These are phyloP conservation scores for Litoditis marina DNA, from an alignment of 2,888 invertebrate species.

Conservation along the genomic window DNA sequence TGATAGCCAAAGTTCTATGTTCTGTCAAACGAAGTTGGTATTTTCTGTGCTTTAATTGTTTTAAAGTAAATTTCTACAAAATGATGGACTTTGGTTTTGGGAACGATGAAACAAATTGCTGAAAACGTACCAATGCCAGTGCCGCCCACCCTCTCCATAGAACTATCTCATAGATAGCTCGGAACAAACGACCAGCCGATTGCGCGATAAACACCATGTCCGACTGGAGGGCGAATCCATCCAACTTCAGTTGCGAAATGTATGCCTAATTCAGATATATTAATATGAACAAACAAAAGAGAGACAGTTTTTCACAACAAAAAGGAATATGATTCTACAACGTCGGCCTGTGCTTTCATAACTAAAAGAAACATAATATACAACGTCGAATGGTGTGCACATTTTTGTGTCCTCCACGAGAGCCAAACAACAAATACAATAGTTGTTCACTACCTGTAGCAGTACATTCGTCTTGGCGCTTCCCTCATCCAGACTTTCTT, in stretches of 20 bases:
- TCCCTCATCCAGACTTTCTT: conserved; percentile 95
- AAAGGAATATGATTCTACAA: not conserved
- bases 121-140: conserved; percentile 70
- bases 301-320: too few relatives aligned
- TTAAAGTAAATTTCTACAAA: not conserved
- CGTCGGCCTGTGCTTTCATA: not conserved
- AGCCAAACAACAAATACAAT: too few relatives aligned
- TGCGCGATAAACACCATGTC: conserved; percentile 99
- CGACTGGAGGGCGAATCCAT: conserved; percentile 96
- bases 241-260: conserved; percentile 93
- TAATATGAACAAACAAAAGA: not conserved
- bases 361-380: not conserved
- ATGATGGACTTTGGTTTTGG: not conserved
- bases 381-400: not conserved
- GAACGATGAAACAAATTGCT: not conserved
- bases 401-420: too few relatives aligned
- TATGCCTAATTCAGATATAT: conserved; percentile 74
- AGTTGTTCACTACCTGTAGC: too few relatives aligned
- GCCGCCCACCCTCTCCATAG: conserved; percentile 90
- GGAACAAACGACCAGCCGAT: conserved; percentile 86
- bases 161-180: conserved; percentile 96
- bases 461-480: conserved; percentile 75
- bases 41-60: not conserved
- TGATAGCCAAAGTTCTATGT: too few relatives aligned
- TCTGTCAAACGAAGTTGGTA: too few relatives aligned